A percentile compares a stretch with the other conserved stretches of the same genome.
phyloP scores from a whole-genome alignment of 2,888 invertebrate species.

The Zaprionus lineosus region DNA sequence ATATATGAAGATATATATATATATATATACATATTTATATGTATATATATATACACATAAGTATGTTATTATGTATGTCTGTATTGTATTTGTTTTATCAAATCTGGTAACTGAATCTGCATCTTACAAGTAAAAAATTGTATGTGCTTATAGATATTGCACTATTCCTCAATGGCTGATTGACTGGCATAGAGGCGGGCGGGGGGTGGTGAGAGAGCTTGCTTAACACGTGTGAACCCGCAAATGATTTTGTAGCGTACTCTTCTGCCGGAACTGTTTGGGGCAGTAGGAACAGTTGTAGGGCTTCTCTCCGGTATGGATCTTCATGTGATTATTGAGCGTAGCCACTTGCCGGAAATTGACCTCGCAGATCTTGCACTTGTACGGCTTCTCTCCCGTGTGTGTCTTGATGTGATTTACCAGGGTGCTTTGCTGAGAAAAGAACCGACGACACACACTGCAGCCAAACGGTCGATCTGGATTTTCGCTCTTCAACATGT shows the following conservation, averaged over 20 bases:
- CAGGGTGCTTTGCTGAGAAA: conserved; percentile 80
- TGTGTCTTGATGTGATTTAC: conserved; percentile 81
- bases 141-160: conserved; percentile 60
- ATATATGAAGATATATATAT: conserved; percentile 10
- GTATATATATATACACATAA: conserved; percentile 23
- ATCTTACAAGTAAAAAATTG: conserved; percentile 37
- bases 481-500: conserved; percentile 67
- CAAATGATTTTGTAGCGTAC: conserved; percentile 79
- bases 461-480: conserved; percentile 80
- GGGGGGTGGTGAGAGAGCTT: conserved; percentile 5
- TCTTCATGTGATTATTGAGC: conserved; percentile 80
- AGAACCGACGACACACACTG: conserved; percentile 77
- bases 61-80: conserved; percentile 18
- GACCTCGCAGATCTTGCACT: conserved; percentile 80
- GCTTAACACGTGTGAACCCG: conserved; percentile 78
- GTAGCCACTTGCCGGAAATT: conserved; percentile 80
- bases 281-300: conserved; percentile 81
- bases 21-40: conserved; percentile 35
- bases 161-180: conserved; percentile 71
- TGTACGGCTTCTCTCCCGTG: conserved; percentile 80
- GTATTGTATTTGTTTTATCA: conserved; percentile 38
- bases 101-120: conserved; percentile 37
- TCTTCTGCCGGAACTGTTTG: conserved; percentile 80
- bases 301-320: conserved; percentile 80
- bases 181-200: conserved; percentile 38